These are phyloP conservation scores for Trypoxylus dichotomus DNA, from an alignment of 1,140 invertebrate genomes.

Conservation along the genomic window DNA sequence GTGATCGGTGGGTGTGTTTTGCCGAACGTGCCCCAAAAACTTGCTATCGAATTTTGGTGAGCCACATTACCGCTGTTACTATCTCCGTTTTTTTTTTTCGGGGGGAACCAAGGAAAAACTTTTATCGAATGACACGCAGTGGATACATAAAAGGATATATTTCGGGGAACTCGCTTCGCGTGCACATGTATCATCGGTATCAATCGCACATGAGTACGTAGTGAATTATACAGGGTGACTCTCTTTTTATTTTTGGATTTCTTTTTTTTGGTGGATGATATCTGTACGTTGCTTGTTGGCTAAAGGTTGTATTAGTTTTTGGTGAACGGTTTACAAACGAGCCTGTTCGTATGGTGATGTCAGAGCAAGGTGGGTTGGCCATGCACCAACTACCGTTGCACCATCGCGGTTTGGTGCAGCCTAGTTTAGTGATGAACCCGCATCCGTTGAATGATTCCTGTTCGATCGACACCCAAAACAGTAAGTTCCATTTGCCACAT, in stretches of 20 bases:
- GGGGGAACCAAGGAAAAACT: conserved; percentile 10
- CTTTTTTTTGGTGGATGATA: neutral
- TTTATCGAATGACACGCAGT: conserved; percentile 2
- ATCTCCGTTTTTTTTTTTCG: conserved; percentile 12
- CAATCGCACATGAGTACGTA: neutral
- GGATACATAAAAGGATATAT: conserved; percentile 16
- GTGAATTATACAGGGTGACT: conserved; percentile 28
- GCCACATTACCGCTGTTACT: conserved; percentile 23
- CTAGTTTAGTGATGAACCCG: conserved; percentile 61
- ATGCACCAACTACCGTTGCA: conserved; percentile 62
- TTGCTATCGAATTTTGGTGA: conserved; percentile 25
- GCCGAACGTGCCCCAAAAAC: conserved; percentile 28
- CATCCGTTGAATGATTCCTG: conserved; percentile 54
- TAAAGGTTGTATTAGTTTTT: neutral
- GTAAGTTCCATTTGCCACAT: conserved; percentile 42
- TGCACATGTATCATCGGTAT: neutral
- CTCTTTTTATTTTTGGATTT: neutral
- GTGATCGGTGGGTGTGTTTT: conserved; percentile 29
- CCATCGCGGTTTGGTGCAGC: conserved; percentile 60
- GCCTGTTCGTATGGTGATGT: conserved; percentile 59
- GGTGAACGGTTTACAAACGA: conserved; percentile 39
- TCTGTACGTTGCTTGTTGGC: conserved; percentile 11
- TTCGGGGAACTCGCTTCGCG: neutral
- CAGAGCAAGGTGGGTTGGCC: conserved; percentile 61
- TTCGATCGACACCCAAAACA: conserved; percentile 50